These are phyloP conservation scores for Artibeus jamaicensis DNA, from an alignment of 2,797 vertebrate genomes.

Conservation along the genomic window DNA sequence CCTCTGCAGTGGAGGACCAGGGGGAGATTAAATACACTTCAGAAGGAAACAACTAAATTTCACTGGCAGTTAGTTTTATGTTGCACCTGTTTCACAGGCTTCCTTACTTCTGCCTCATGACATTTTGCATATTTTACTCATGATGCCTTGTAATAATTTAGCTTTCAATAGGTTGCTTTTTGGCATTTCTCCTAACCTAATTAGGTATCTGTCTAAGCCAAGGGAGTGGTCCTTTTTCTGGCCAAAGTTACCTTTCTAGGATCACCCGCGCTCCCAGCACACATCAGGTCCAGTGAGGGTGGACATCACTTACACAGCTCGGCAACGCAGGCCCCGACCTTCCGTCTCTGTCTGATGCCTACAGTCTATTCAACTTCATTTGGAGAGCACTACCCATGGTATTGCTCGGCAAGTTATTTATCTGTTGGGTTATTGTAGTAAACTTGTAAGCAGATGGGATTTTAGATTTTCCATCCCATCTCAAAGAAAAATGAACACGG, in stretches of 20 bases:
- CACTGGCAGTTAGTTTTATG: slow-evolving; percentile 26
- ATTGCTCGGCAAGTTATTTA: slow-evolving; percentile 56
- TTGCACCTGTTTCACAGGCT: slow-evolving; percentile 24
- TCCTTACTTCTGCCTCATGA: slow-evolving; percentile 42
- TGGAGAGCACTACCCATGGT: slow-evolving; percentile 26
- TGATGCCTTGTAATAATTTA: slow-evolving; percentile 11
- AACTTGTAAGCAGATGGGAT: slow-evolving; percentile 57
- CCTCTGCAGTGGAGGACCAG: neutral
- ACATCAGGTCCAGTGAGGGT: neutral
- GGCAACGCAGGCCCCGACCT: neutral
- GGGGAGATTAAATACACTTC: neutral
- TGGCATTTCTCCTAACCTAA: slow-evolving; percentile 57
- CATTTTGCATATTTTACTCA: slow-evolving; percentile 67
- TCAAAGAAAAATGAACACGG: slow-evolving; percentile 67
- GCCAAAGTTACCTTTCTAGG: neutral
- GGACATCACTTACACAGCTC: neutral
- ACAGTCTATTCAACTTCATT: slow-evolving; percentile 13
- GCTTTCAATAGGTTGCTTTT: slow-evolving; percentile 46
- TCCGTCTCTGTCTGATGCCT: slow-evolving; percentile 6
- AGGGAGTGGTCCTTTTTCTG: neutral
- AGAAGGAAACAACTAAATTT: slow-evolving; percentile 18
- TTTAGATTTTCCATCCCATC: slow-evolving; percentile 65
- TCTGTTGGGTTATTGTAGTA: slow-evolving; percentile 28
- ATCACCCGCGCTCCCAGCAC: neutral
- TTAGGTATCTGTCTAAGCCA: slow-evolving; percentile 44